Evolutionary conservation across 2,888 invertebrate genomes (phyloP), one percentile per base, ranked within the genome.

Genomic region (Sussaba pulchella): DNA sequence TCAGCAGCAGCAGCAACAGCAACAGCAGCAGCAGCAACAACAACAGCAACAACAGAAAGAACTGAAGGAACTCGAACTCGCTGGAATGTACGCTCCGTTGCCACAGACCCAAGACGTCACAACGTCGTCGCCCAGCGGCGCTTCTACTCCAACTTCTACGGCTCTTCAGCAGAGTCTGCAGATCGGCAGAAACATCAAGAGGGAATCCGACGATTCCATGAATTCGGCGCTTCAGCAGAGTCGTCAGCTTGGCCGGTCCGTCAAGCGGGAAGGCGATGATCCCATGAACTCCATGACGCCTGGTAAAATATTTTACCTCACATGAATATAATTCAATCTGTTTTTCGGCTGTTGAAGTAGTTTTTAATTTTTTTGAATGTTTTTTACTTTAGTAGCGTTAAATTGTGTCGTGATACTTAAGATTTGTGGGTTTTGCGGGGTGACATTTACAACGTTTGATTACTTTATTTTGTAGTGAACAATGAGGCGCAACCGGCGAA

Each of bases 41-140:
- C 93, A 93, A 64, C 92, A 92, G 26, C 93, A 93, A 82, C 93
- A 92, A 82, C 93, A 92, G 66, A 92, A 92, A 57, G 93, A 92
- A 17, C 83, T 92, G 6, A 92, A 92, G 78, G 92, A 91, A 39
- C 84, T 92, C 2, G 92, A 92, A 70, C 81, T 91, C 6, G 90
- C 90, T 10, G 91, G 91, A 2, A 92, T 92, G 90, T 92, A 92
- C 82, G 90, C 90, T 2, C 89, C 91, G 0, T 82, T 90, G 80
- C 87, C 90, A 14, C 91, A 91, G 80, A 84, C 91, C 88, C 88
- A 94, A 92, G 91, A 94, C 93, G 90, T 93, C 91, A 90, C 89
- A 6, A 93, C 93, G 9, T 93, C 57, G 82, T 70, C 81, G 4
- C 93, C 82, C 57, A 86, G 87, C 24, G 88, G 90, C 0, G 87